A percentile compares a stretch with the other conserved stretches of the same genome.
Evolutionary conservation across 30 jellyfish, hydroid and myxozoan genomes (phyloP).

Genomic region (Sanderia malayensis): DNA sequence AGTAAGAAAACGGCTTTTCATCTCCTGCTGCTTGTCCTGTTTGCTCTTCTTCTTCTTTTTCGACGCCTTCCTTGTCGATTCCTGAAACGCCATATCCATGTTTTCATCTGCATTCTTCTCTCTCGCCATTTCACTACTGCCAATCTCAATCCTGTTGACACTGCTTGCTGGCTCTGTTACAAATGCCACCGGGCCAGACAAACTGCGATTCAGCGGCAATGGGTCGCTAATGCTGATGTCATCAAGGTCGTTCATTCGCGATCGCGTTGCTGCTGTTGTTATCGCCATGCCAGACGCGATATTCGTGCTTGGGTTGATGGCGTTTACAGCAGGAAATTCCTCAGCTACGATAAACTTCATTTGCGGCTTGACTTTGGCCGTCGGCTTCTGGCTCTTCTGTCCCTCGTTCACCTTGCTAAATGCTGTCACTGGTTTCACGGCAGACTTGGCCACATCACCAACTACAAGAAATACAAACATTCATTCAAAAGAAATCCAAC

Average conservation of each 20-base stretch:
- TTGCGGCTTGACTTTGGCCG: slow-evolving; percentile 97
- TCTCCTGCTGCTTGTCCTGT: slow-evolving; percentile 41
- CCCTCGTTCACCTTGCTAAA: slow-evolving; percentile 44
- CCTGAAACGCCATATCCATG: slow-evolving; percentile 33
- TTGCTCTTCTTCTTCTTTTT: slow-evolving; percentile 60
- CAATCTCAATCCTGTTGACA: not conserved
- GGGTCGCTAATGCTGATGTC: slow-evolving; percentile 81
- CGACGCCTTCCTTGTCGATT: slow-evolving; percentile 46
- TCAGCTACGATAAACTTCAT: slow-evolving; percentile 66
- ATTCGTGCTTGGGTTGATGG: too few relatives aligned
- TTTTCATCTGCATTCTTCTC: slow-evolving; percentile 17
- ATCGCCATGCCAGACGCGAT: slow-evolving; percentile 15
- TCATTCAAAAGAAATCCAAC: too few relatives aligned
- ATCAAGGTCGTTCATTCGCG: slow-evolving; percentile 92
- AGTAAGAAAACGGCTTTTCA: not conserved
- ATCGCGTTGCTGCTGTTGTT: slow-evolving; percentile 28
- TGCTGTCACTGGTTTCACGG: slow-evolving; percentile 76
- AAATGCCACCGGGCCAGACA: not conserved
- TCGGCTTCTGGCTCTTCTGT: slow-evolving; percentile 76
- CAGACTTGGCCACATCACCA: slow-evolving; percentile 29
- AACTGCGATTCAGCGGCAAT: slow-evolving; percentile 28
- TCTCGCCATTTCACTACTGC: too few relatives aligned
- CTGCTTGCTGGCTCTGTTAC: not conserved
- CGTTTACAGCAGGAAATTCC: slow-evolving; percentile 41
- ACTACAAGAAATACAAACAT: too few relatives aligned